These are phyloP conservation scores for Spodoptera frugiperda DNA, from an alignment of 1,140 invertebrate genomes.

Conservation along the genomic window DNA sequence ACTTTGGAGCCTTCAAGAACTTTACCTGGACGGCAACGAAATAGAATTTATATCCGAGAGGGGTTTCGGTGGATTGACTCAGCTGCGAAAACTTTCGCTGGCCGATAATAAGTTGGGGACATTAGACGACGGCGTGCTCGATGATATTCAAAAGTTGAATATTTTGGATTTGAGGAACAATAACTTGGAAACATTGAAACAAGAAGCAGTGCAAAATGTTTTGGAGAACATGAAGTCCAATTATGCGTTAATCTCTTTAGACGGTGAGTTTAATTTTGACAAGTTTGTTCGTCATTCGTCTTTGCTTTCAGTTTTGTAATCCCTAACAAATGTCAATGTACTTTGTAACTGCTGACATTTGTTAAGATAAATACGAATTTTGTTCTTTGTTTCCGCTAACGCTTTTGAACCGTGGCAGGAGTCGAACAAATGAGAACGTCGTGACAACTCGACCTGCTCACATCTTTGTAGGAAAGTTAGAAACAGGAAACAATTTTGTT, in stretches of 20 bases:
- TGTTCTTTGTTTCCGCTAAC: conserved; percentile 16
- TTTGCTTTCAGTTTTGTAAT: conserved; percentile 46
- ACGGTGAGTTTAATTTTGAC: conserved; percentile 70
- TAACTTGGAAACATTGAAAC: conserved; percentile 90
- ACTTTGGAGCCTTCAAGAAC: conserved; percentile 89
- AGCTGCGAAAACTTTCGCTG: conserved; percentile 89
- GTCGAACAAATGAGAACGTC: conserved; percentile 7
- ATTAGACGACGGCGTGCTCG: conserved; percentile 89
- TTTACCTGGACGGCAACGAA: conserved; percentile 91
- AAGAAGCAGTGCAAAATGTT: conserved; percentile 90
- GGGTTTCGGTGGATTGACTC: conserved; percentile 90
- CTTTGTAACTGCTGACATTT: conserved; percentile 36
- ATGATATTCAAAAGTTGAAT: conserved; percentile 88
- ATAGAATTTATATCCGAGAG: conserved; percentile 88
- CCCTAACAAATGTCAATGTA: conserved; percentile 38
- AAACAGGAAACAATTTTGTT: background rate
- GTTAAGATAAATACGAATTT: conserved; percentile 35
- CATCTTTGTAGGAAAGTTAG: conserved; percentile 13
- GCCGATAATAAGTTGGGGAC: conserved; percentile 90
- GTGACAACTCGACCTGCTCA: background rate
- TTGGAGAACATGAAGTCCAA: conserved; percentile 90
- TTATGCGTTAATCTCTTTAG: conserved; percentile 78
- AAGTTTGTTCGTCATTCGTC: conserved; percentile 54
- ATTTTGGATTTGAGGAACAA: conserved; percentile 92
- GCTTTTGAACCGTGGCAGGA: conserved; percentile 8